Conservation (phyloP, 2,113 vertebrate genomes). For the Cebidichthys violaceus region DNA sequence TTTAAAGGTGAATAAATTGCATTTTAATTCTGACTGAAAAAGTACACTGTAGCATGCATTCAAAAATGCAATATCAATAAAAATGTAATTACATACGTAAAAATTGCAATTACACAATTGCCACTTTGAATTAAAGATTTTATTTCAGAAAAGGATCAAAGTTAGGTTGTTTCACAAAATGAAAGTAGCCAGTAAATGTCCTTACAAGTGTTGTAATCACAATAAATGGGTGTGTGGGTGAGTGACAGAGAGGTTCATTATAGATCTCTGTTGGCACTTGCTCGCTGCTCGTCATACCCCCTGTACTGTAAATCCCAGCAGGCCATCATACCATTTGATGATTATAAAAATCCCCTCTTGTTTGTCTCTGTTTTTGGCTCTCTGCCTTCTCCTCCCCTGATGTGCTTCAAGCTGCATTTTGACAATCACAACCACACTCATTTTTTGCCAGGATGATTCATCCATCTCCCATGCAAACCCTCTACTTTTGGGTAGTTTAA, state of each 20-base stretch:
- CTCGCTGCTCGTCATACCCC: conserved; percentile 23
- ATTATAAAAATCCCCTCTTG: conserved; percentile 36
- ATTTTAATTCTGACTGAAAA: neutral
- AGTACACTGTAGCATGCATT: neutral
- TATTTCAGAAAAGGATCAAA: neutral
- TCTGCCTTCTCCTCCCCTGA: conserved; percentile 40
- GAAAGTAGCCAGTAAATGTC: neutral
- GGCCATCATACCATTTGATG: conserved; percentile 45
- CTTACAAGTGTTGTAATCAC: neutral
- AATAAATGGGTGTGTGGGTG: conserved; percentile 24
- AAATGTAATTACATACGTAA: neutral
- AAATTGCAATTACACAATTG: neutral
- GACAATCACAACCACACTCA: conserved; percentile 23
- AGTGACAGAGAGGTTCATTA: conserved; percentile 46
- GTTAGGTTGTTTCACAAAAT: no score
- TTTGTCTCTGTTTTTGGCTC: conserved; percentile 43
- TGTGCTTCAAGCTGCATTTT: conserved; percentile 46
- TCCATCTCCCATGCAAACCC: neutral
- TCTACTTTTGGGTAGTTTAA: conserved; percentile 26
- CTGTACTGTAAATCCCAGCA: conserved; percentile 43
- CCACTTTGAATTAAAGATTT: neutral
- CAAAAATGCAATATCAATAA: neutral
- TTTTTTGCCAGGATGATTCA: conserved; percentile 53
- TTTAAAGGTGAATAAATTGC: neutral
- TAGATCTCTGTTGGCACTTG: conserved; percentile 30